phyloP scores from a whole-genome alignment of 2,113 vertebrate genomes.

The Xenopus laevis region DNA sequence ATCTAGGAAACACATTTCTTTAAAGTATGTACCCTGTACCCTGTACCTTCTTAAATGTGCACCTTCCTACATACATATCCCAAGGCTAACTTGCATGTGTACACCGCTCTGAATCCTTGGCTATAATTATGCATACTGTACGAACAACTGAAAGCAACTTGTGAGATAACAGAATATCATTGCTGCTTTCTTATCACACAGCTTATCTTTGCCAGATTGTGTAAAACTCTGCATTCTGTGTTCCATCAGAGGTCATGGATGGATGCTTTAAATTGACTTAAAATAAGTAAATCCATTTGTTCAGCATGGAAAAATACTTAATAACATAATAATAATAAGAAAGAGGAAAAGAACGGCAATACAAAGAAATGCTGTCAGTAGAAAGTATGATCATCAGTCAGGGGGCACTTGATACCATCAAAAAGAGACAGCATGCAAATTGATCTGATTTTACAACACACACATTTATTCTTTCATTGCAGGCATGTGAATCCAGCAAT shows the following conservation, averaged over 20 bases:
- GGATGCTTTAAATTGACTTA: constrained; percentile 11
- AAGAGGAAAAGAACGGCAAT: neutral
- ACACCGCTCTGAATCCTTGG: too few species aligned
- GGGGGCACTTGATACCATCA: constrained; percentile 10
- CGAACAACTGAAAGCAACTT: too few species aligned
- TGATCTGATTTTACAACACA: constrained; percentile 26
- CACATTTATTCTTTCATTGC: constrained; percentile 16
- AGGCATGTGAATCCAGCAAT: constrained; percentile 27
- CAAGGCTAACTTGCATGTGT: too few species aligned
- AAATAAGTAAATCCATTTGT: constrained; percentile 23
- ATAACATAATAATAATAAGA: neutral
- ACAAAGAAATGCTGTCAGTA: constrained; percentile 10
- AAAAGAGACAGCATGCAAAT: constrained; percentile 38
- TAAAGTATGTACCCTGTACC: too few species aligned
- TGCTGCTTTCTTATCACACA: too few species aligned
- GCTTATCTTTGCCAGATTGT: too few species aligned
- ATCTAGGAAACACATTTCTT: too few species aligned
- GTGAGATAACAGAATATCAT: too few species aligned
- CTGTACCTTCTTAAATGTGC: too few species aligned
- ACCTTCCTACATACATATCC: too few species aligned
- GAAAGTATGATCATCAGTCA: constrained; percentile 20
- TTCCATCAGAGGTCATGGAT: constrained; percentile 7
- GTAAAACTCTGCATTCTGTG: too few species aligned
- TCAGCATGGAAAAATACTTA: neutral
- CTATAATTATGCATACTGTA: too few species aligned